These are phyloP conservation scores for Sthenelais limicola DNA, from an alignment of 2,888 invertebrate species.

Conservation along the genomic window DNA sequence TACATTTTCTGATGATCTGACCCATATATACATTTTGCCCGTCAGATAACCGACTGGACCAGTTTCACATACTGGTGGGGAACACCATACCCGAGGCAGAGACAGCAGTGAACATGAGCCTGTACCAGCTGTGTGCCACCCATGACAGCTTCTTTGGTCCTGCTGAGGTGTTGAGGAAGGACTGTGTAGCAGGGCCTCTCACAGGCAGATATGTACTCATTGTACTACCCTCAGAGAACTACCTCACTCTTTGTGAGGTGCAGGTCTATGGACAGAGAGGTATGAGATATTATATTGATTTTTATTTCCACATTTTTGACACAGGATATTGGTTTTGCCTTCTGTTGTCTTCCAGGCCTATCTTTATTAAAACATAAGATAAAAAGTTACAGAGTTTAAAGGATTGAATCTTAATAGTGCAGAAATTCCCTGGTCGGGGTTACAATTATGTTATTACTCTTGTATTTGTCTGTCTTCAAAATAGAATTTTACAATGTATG, in stretches of 20 bases:
- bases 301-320: too few species aligned
- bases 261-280: conserved; percentile 17
- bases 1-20: too few species aligned
- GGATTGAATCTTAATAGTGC: too few species aligned
- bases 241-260: conserved; percentile 22
- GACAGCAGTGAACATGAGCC: not conserved
- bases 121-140: not conserved
- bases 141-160: conserved; percentile 31
- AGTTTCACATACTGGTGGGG: conserved; percentile 10
- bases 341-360: too few species aligned
- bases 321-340: too few species aligned
- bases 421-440: too few species aligned
- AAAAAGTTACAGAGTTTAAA: too few species aligned
- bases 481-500: too few species aligned
- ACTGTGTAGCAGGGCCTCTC: not conserved
- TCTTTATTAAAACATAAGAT: too few species aligned
- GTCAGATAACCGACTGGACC: conserved; percentile 16
- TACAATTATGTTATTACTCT: too few species aligned
- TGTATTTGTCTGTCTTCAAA: too few species aligned
- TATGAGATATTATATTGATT: too few species aligned
- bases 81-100: conserved; percentile 7
- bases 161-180: not conserved
- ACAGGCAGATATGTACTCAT: conserved; percentile 5
- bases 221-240: not conserved
- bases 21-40: not conserved